phyloP scores from a whole-genome alignment of 1,140 invertebrate species.

The Bombus fervidus region DNA sequence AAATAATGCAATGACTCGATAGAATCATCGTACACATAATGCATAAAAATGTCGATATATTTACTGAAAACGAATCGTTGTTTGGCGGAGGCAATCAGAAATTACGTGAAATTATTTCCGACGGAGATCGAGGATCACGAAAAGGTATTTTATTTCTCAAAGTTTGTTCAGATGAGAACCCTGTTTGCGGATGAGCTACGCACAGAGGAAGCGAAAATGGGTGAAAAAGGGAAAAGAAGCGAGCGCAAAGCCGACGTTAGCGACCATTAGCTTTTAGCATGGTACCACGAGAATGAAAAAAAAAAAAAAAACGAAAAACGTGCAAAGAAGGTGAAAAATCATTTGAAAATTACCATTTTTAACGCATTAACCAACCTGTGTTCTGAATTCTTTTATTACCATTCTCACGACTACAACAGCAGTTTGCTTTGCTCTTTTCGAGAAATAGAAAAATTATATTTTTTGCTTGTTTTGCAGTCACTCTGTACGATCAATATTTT shows the following conservation, averaged over 20 bases:
- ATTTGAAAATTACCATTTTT: constrained; percentile 76
- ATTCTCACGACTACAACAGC: constrained; percentile 31
- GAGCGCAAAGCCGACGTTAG: constrained; percentile 42
- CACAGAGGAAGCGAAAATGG: constrained; percentile 58
- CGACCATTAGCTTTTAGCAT: constrained; percentile 77
- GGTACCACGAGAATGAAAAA: constrained; percentile 50
- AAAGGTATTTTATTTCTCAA: constrained; percentile 62
- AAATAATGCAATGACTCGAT: not conserved
- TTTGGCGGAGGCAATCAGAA: not conserved
- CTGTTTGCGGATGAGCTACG: constrained; percentile 39
- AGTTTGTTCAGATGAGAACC: constrained; percentile 67
- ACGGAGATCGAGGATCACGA: not conserved
- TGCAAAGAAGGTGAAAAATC: constrained; percentile 62
- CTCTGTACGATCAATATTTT: not conserved
- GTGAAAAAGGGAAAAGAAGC: constrained; percentile 55
- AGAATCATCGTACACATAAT: no score
- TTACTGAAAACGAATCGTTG: not conserved
- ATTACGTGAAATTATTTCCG: constrained; percentile 24
- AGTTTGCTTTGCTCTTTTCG: constrained; percentile 30
- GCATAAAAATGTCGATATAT: not conserved
- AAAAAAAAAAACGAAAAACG: not conserved
- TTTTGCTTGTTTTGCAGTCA: not conserved
- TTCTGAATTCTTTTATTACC: constrained; percentile 75
- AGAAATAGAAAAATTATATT: not conserved
- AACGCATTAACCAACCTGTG: constrained; percentile 70